Conservation (phyloP, 1,140 invertebrate species). For the Dufourea novaeangliae region DNA sequence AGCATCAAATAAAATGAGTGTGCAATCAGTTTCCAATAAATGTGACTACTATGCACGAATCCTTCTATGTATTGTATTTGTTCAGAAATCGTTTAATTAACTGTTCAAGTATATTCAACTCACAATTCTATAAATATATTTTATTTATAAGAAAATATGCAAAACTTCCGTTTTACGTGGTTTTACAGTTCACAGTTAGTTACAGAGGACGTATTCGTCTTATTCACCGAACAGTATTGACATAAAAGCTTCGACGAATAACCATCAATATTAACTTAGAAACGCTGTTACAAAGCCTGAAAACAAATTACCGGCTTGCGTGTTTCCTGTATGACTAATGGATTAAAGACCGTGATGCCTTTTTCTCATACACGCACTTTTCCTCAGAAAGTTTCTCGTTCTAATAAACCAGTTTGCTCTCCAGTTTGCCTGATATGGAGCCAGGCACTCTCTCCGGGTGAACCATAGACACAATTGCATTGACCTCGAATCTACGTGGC, state of each 20-base stretch:
- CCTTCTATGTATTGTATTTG: no score
- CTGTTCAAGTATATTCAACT: no score
- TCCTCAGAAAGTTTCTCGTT: slow-evolving; percentile 23
- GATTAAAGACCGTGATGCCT: slow-evolving; percentile 1
- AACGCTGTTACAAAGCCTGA: not conserved
- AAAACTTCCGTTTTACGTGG: no score
- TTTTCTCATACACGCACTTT: not conserved
- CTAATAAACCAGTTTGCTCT: slow-evolving; percentile 16
- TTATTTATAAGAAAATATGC: no score
- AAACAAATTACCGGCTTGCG: not conserved
- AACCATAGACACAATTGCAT: not conserved
- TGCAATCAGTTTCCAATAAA: no score
- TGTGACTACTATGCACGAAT: no score
- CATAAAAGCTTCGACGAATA: not conserved
- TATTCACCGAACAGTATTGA: not conserved
- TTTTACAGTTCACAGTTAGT: no score
- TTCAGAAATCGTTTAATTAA: no score
- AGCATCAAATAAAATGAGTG: no score
- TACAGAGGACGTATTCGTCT: no score
- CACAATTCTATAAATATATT: no score
- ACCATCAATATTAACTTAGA: not conserved
- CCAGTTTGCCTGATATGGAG: no score
- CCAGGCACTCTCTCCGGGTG: not conserved
- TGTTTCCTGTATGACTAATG: not conserved
- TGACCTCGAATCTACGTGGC: not conserved